Percentiles rank a stretch among this genome's conserved stretches.
These are phyloP conservation scores for Empidonax traillii DNA, from an alignment of 2,113 vertebrate species.

Conservation along the genomic window DNA sequence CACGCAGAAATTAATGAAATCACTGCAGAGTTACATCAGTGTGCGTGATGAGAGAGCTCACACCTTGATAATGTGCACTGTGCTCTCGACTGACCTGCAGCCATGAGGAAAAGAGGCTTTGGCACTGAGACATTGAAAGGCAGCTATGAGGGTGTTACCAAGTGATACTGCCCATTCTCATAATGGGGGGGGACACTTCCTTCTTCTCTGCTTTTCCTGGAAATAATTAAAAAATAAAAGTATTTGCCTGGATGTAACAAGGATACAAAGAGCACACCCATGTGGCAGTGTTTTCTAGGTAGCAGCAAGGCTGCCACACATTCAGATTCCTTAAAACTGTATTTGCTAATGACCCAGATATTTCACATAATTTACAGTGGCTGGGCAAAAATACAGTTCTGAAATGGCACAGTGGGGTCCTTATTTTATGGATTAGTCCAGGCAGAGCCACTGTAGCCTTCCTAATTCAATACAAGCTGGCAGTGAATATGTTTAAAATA, in stretches of 20 bases:
- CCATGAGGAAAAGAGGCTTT: neutral
- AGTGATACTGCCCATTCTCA: neutral
- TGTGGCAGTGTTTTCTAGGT: neutral
- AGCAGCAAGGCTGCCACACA: neutral
- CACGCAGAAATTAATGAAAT: neutral
- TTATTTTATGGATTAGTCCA: neutral
- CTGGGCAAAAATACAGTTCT: neutral
- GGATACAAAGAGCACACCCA: neutral
- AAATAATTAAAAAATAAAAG: neutral
- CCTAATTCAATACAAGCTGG: neutral
- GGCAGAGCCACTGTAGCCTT: neutral
- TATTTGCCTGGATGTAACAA: neutral
- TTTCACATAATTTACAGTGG: neutral
- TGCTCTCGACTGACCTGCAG: neutral
- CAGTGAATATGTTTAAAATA: neutral
- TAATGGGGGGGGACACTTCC: neutral
- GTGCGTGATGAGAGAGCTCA: neutral
- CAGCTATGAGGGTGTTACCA: neutral
- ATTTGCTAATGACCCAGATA: constrained; percentile 11
- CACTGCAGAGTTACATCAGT: neutral
- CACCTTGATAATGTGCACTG: neutral
- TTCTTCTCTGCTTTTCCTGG: neutral
- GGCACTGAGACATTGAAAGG: neutral
- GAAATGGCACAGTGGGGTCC: neutral
- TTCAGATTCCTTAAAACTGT: neutral